phyloP scores from a whole-genome alignment of 1,140 invertebrate species.

The Drosophila bipectinata region DNA sequence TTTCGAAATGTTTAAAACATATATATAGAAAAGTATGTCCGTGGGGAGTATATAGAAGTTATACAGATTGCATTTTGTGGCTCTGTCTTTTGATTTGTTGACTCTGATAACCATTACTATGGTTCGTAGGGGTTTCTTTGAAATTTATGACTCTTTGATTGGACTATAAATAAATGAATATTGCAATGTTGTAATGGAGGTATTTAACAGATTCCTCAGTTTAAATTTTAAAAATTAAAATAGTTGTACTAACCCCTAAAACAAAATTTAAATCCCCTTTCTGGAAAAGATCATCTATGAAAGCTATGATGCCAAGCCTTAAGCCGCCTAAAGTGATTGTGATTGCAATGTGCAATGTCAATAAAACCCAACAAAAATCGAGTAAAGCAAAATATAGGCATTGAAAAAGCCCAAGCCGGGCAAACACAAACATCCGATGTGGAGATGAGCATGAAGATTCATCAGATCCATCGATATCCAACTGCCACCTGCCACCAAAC shows the following conservation, averaged over 20 bases:
- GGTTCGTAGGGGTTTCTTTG: slow-evolving; percentile 16
- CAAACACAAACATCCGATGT: slow-evolving; percentile 77
- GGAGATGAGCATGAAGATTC: slow-evolving; percentile 16
- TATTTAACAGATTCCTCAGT: background rate
- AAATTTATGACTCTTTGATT: slow-evolving; percentile 22
- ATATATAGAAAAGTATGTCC: background rate
- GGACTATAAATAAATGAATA: background rate
- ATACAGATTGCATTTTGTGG: slow-evolving; percentile 60
- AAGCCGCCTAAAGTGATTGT: slow-evolving; percentile 68
- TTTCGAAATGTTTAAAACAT: background rate
- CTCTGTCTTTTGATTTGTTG: slow-evolving; percentile 63
- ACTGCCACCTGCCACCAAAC: slow-evolving; percentile 57
- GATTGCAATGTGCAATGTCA: slow-evolving; percentile 68
- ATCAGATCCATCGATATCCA: slow-evolving; percentile 17
- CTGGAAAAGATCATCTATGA: slow-evolving; percentile 5
- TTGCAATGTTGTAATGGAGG: background rate
- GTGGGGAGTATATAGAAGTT: slow-evolving; percentile 31
- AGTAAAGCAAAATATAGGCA: slow-evolving; percentile 25
- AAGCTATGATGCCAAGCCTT: background rate
- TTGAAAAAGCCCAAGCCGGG: slow-evolving; percentile 63
- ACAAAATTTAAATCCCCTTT: background rate
- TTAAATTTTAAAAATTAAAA: background rate
- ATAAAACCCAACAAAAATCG: slow-evolving; percentile 42
- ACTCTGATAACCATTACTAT: slow-evolving; percentile 45
- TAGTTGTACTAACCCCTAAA: background rate